Base-by-base conservation (phyloP, 30 jellyfish, hydroid and myxozoan genomes). In the Cassiopea xamachana region DNA sequence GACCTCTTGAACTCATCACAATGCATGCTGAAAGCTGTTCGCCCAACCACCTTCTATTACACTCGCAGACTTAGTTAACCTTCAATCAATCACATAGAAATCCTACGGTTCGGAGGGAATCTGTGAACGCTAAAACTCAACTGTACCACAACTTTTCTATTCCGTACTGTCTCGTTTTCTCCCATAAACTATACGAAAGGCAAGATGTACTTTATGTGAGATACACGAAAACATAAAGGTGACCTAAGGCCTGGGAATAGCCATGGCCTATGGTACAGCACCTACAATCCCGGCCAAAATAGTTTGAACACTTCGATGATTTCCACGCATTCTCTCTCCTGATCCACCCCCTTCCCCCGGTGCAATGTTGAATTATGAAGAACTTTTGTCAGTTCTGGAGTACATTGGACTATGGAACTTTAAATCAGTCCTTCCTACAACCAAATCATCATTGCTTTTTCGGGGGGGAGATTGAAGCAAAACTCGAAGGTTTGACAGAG, bases 1-100 rank as follows among this genome's bases (percentile, higher is more conserved):
- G 96, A 80, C 88, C 90, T 73, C 94, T 89, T 89, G 88, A 74
- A 89, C 92, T 89, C 96, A 89, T 89, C 96, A 89, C 96, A 89
- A 70, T 89, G 81, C 96, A 89, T 89, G 96, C 96, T 89, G 96
- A 81, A 80, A 70, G 58, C 89, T 58, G 87, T 76, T 80, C 93
- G 43, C 83, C 55, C 73, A 19, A 61, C 73, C 93, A 77, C 87
- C 84, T 64, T 75, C 78, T 45, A 18, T 81, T 50, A 48, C 44
- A 81, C 27, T 46, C 82, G 67, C 44, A 82, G 82, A 18, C 59
- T 60, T 55, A 1, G 8, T 44, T 1, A 78, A 48, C 75, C 76
- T 39, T 12, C 27, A 6, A 1, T 18, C 51, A 2, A 14, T 27
- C 43, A 64, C 39, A 27, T 27, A 27, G 39, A 27, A 27, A 27